Evolutionary conservation across 2,888 invertebrate genomes (phyloP).

Genomic region (Auanema sp.): DNA sequence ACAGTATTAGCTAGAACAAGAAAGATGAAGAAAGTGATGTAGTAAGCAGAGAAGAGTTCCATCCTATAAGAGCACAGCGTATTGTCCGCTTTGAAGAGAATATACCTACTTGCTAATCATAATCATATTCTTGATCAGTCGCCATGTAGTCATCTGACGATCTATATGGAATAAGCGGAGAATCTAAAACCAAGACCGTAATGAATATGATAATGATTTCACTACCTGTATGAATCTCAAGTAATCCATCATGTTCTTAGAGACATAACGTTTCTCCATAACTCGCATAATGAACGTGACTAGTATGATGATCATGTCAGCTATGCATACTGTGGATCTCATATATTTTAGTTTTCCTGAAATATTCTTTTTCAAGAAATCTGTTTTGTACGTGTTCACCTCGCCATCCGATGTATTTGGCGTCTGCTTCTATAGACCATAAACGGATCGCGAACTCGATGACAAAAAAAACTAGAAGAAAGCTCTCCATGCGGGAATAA

Average conservation of each 20-base stretch:
- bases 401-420: slow-evolving; percentile 43
- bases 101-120: slow-evolving; percentile 39
- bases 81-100: background rate
- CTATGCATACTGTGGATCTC: slow-evolving; percentile 38
- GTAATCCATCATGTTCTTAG: slow-evolving; percentile 30
- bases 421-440: slow-evolving; percentile 55
- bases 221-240: slow-evolving; percentile 37
- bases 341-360: slow-evolving; percentile 45
- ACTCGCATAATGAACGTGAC: slow-evolving; percentile 46
- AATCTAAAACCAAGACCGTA: slow-evolving; percentile 35
- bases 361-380: background rate
- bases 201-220: background rate
- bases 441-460: slow-evolving; percentile 48
- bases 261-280: slow-evolving; percentile 32
- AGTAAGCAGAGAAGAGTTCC: slow-evolving; percentile 49
- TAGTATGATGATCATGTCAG: slow-evolving; percentile 51
- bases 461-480: slow-evolving; percentile 49
- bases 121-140: slow-evolving; percentile 47
- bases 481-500: slow-evolving; percentile 41
- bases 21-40: slow-evolving; percentile 48
- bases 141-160: slow-evolving; percentile 54
- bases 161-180: slow-evolving; percentile 58
- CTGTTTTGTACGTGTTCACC: slow-evolving; percentile 28
- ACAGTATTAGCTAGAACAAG: slow-evolving; percentile 35
- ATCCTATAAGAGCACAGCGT: slow-evolving; percentile 17